Evolutionary conservation across 2,113 vertebrate species (phyloP).

Genomic region (Thryonomys swinderianus): DNA sequence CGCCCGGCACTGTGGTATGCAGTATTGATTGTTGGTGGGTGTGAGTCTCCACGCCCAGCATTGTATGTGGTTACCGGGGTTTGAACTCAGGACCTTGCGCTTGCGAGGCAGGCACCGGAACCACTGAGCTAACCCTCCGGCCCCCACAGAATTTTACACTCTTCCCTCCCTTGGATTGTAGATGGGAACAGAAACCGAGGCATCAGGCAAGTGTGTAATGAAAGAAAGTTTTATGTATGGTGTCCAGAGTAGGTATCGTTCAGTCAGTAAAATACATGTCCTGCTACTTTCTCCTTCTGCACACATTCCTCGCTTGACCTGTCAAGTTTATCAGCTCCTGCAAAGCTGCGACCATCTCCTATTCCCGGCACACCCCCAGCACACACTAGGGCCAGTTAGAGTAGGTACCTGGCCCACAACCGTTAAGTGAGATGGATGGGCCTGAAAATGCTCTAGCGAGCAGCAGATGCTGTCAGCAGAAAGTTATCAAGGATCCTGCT

Average conservation of each 20-base stretch:
- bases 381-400: too few species aligned
- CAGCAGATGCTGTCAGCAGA: not conserved
- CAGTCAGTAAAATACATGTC: not conserved
- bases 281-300: not conserved
- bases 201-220: not conserved
- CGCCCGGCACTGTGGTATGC: too few species aligned
- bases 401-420: not conserved
- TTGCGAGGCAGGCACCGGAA: too few species aligned
- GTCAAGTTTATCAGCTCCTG: not conserved
- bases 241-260: not conserved
- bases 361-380: too few species aligned
- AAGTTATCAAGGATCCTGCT: not conserved
- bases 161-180: not conserved
- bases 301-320: not conserved
- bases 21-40: too few species aligned
- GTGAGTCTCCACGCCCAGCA: too few species aligned
- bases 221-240: not conserved
- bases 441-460: accelerated
- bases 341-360: not conserved
- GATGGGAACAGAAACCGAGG: not conserved
- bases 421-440: accelerated
- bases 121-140: too few species aligned
- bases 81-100: not conserved
- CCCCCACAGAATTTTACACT: not conserved
- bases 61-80: too few species aligned